Evolutionary conservation across 2,113 vertebrate species (phyloP), one percentile per base, ranked within the genome.

Genomic region (Vulpes vulpes): DNA sequence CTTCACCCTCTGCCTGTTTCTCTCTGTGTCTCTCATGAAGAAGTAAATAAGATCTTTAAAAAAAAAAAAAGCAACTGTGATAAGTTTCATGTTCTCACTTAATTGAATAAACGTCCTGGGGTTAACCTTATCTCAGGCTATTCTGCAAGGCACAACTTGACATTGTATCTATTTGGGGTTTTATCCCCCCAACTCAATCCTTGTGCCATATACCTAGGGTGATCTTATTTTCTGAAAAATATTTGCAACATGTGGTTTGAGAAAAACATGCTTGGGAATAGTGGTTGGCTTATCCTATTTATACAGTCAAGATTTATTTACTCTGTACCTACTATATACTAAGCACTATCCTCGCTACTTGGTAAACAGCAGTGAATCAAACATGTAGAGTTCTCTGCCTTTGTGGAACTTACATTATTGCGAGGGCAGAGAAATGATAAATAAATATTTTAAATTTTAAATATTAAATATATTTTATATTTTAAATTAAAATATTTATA

Each of bases 281-380:
- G 27, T 49, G 38, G 11, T 60, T 55, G 27, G 59, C 23, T 90
- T 55, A 49, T 82, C 92, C 32, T 25, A 60, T 69, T 81, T 89
- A 74, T 81, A 79, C 35, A 65, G 32, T 20, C 51, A 57, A 62
- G 17, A 74, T 73, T 89, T 81, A 86, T 69, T 86, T 22, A 86
- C 38, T 86, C 20, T 82, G 51, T 3, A 76, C n/a, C n/a, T 73
- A 32, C 43, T 76, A 11, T 71, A 19, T 78, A 14, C 17, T 60
- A 82, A 79, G 64, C 32, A 53, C 11, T 55, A n/a, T 87, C 93
- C n/a, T 91, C 69, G 51, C 74, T 82, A 53, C 73, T 93, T 81
- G 49, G 60, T 73, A 97, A 85, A 95, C 6, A 71, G 27, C 15
- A 93, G 43, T 60, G 35, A 92, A 84, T 73, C 51, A 93, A 67